Evolutionary conservation across 1,140 invertebrate species (phyloP), one percentile per base, ranked within the genome.

Genomic region (Samia ricini): DNA sequence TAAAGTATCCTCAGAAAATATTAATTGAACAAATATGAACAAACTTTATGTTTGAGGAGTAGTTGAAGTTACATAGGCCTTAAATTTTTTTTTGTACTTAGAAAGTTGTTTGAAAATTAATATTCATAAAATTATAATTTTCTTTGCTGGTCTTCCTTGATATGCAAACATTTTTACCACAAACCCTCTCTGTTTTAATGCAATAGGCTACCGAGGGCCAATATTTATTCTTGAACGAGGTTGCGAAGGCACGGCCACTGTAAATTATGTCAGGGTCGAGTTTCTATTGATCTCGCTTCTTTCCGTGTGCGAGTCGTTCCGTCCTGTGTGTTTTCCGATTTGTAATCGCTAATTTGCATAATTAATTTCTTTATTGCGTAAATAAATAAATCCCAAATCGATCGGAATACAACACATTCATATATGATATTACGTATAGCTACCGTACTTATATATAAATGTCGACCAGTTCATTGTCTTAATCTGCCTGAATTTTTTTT

Each of bases 241-340:
- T 76, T 72, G 76, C 75, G 29, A 79, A 76, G 69, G 72, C 77
- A 83, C 74, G 83, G 81, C 77, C 78, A 82, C 76, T 86, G 77
- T 77, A 83, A 89, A 85, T 79, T 76, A 80, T 89, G 86, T 89
- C 86, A 89, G 79, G 86, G 86, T 85, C 84, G 80, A 57, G 71
- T 71, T 78, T 68, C 76, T 89, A 89, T 89, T 83, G 86, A 89
- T 85, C 81, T 74, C 77, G 66, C 71, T 83, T 84, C 83, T 88
- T 85, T 85, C 76, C 69, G 68, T 69, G 64, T 75, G 71, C 72
- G 77, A 77, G 58, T 51, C 77, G 61, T 73, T 72, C 70, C 74
- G 68, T 74, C 72, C 71, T 68, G 66, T 74, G 63, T 77, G 68
- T 81, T 66, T 70, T 71, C 63, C 67, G 61, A 58, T 56, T 66